Evolutionary conservation across 2,113 vertebrate species (phyloP).

Genomic region (Otis tarda): DNA sequence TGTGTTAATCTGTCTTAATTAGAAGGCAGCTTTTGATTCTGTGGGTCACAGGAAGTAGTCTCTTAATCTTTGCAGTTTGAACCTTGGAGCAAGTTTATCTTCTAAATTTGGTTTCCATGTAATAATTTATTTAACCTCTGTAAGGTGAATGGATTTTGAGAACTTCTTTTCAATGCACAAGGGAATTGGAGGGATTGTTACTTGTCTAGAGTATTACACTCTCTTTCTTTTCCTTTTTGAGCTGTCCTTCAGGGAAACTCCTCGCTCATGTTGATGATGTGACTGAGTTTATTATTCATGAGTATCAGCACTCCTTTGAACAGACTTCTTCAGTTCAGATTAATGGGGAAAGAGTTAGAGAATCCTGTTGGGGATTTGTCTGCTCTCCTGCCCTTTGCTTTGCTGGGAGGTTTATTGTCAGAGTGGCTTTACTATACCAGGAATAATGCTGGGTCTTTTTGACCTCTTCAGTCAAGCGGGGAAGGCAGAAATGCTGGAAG

Average conservation of each 20-base stretch:
- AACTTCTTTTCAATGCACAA: not conserved
- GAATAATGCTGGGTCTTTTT: not conserved
- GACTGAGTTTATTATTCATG: constrained; percentile 55
- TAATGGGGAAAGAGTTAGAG: not conserved
- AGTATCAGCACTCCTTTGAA: constrained; percentile 37
- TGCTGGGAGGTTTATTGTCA: constrained; percentile 3
- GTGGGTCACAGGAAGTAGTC: not conserved
- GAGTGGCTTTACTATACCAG: not conserved
- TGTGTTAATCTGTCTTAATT: not conserved
- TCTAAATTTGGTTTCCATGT: not conserved
- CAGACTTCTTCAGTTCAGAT: not conserved
- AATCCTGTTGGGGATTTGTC: not conserved
- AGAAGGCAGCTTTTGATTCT: not conserved
- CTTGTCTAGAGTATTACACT: not conserved
- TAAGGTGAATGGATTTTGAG: not conserved
- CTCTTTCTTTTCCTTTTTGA: not conserved
- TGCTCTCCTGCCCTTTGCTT: constrained; percentile 28
- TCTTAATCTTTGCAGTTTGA: not conserved
- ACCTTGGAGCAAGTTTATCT: not conserved
- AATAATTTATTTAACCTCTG: not conserved
- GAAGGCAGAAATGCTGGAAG: not conserved
- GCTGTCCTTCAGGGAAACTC: constrained; percentile 32
- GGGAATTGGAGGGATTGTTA: not conserved
- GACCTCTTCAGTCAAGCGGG: not conserved
- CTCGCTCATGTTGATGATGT: not conserved